A percentile compares a stretch with the other conserved stretches of the same genome.
Evolutionary conservation across 1,140 invertebrate species (phyloP).

Genomic region (Oryzaephilus surinamensis): DNA sequence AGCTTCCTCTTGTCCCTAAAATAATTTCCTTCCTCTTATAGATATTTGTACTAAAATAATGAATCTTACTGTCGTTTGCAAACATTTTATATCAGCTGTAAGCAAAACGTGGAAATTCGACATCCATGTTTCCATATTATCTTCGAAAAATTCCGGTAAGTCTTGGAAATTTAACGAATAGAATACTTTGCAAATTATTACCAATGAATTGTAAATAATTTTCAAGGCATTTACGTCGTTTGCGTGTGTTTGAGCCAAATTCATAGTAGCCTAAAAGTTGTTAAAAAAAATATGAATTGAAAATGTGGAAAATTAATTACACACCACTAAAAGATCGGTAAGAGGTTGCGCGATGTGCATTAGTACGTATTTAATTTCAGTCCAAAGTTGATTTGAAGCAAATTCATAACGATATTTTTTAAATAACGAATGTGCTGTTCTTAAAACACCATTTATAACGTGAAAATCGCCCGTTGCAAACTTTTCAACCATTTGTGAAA

Average conservation of each 20-base stretch:
- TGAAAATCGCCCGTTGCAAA: conserved; percentile 86
- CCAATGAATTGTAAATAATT: conserved; percentile 82
- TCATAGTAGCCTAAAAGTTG: conserved; percentile 66
- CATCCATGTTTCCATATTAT: conserved; percentile 95
- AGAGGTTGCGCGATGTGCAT: conserved; percentile 88
- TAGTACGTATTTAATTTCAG: conserved; percentile 93
- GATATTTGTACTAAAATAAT: neutral
- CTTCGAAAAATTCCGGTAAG: conserved; percentile 96
- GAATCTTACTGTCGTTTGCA: conserved; percentile 51
- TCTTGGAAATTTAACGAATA: conserved; percentile 95
- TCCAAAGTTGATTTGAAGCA: conserved; percentile 89
- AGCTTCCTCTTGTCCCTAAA: conserved; percentile 74
- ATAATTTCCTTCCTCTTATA: too few species aligned
- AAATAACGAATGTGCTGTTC: conserved; percentile 93
- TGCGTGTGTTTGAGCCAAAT: conserved; percentile 64
- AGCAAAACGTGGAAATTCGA: conserved; percentile 74
- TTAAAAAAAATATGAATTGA: conserved; percentile 8
- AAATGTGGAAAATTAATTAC: conserved; percentile 12
- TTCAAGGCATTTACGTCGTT: conserved; percentile 71
- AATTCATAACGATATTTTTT: conserved; percentile 93
- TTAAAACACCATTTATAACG: conserved; percentile 87
- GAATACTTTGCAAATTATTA: conserved; percentile 91
- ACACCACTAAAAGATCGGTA: conserved; percentile 81
- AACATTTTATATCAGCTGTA: conserved; percentile 60
- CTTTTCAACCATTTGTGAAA: conserved; percentile 85